phyloP scores from a whole-genome alignment of 2,888 invertebrate genomes.

The Laothoe populi region DNA sequence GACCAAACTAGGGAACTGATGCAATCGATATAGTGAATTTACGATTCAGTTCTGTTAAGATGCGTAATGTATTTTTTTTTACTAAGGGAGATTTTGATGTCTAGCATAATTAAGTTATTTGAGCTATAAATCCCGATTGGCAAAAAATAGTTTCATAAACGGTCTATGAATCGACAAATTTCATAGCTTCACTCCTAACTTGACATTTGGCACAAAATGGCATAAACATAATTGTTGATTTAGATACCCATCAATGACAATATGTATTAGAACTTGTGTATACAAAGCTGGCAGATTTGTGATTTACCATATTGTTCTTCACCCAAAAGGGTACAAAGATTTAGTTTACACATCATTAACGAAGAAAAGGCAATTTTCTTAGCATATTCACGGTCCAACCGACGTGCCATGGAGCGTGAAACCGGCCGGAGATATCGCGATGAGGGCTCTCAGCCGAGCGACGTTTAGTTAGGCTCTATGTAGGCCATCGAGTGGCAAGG shows the following conservation, averaged over 20 bases:
- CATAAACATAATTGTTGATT: too few relatives aligned
- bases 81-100: not conserved
- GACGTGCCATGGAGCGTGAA: slow-evolving; percentile 6
- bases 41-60: not conserved
- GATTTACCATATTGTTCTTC: not conserved
- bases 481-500: slow-evolving; percentile 58
- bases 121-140: too few relatives aligned
- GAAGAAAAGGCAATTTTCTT: slow-evolving; percentile 6
- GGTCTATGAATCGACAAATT: too few relatives aligned
- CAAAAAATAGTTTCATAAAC: too few relatives aligned
- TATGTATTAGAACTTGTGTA: not conserved
- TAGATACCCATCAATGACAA: too few relatives aligned
- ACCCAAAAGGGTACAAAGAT: not conserved
- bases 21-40: slow-evolving; percentile 32
- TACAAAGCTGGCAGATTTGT: not conserved
- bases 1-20: slow-evolving; percentile 40
- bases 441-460: not conserved
- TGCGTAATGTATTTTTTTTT: slow-evolving; percentile 4
- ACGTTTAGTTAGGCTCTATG: slow-evolving; percentile 56
- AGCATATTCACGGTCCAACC: not conserved
- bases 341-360: slow-evolving; percentile 1
- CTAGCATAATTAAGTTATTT: too few relatives aligned
- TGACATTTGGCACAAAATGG: too few relatives aligned
- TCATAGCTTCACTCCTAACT: too few relatives aligned
- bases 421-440: slow-evolving; percentile 3